Base-by-base conservation (phyloP, 2,797 vertebrate species). In the Cynodonichthys magdalenae region DNA sequence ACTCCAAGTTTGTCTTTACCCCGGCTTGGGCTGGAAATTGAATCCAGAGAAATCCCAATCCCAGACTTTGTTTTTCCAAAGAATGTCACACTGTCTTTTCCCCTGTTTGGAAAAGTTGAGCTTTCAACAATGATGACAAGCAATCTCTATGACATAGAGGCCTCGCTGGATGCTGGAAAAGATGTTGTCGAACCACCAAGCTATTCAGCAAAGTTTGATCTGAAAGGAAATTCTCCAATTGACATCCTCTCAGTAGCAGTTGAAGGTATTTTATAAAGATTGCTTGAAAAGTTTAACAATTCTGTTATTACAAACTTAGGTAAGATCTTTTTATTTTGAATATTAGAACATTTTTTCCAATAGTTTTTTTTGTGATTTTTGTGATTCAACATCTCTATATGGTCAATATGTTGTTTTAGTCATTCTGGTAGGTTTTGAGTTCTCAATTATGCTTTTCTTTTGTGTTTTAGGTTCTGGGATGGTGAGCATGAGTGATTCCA, bases 101-200 rank as follows among this genome's bases (percentile, higher is more conserved):
- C 96, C 69, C 82, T 94, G 29, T 60, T 95, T 69, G 95, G 93
- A 55, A 87, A 92, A 73, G 88, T 95, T 65, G 95, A 97, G 57
- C 19, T 96, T 65, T 94, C 93, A 50, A 77, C 94, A 18, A 85
- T 91, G 0, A 42, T 99, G 70, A 92, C 86, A 69, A 97, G 94
- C 91, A 99, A 98, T 85, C 75, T 95, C 28, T 99, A 99, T 69
- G 90, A 96, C 75, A 92, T 96, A 90, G 93, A 96, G 0, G 94
- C 90, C 15, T 89, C 84, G 0, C 86, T 92, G 54, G 90, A 83
- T 15, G 92, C 87, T 0, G 95, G 94, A 24, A 95, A 95, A 85
- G 94, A 91, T 71, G 87, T 92, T 63, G 69, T 67, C 9, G 90
- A 95, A 39, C 73, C 82, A 44, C 77, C 90, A 65, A 78, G 86